phyloP scores from a whole-genome alignment of 2,113 vertebrate species.

The Notechis scutatus region DNA sequence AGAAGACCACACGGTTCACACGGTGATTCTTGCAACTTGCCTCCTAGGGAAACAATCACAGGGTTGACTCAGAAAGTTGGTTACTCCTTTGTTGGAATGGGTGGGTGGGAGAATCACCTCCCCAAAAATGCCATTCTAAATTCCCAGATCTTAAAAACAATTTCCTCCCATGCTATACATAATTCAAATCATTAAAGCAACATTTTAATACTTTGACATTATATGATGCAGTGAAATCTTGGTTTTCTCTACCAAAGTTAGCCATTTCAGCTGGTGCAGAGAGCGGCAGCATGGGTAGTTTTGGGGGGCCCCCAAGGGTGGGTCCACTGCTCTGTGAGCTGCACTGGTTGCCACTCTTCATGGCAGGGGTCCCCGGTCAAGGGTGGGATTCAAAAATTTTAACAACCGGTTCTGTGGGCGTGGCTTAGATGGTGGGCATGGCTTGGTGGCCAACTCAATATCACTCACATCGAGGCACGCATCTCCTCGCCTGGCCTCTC shows the following conservation, averaged over 20 bases:
- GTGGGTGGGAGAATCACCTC: background rate
- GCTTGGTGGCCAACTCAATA: too few relatives aligned
- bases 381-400: too few relatives aligned
- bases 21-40: constrained; percentile 93
- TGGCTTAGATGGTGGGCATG: too few relatives aligned
- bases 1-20: constrained; percentile 90
- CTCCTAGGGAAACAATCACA: constrained; percentile 69
- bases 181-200: background rate
- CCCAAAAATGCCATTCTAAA: background rate
- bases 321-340: background rate
- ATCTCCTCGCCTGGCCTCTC: too few relatives aligned
- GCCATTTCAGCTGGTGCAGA: background rate
- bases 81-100: background rate
- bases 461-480: too few relatives aligned
- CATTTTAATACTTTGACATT: background rate
- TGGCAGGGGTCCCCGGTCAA: too few relatives aligned
- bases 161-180: background rate
- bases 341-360: too few relatives aligned
- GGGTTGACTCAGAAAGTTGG: background rate
- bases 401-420: too few relatives aligned
- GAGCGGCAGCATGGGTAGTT: background rate
- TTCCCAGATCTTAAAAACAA: accelerated
- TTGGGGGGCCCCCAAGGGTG: background rate
- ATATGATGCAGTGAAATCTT: background rate
- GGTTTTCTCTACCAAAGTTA: background rate